Conservation (phyloP, 2,888 invertebrate genomes). For the Lordiphosa andalusiaca region DNA sequence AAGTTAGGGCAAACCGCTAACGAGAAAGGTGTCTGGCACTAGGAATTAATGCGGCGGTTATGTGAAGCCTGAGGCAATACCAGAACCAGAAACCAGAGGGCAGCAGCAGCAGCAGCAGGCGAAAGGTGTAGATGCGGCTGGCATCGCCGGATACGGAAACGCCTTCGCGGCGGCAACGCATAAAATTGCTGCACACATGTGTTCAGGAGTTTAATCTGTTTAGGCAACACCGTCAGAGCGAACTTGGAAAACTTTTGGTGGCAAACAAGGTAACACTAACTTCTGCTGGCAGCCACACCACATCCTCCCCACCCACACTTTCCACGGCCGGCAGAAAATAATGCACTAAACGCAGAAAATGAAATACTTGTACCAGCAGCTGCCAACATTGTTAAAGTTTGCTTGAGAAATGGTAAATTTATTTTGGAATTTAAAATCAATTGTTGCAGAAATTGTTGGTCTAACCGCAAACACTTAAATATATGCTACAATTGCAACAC, state of each 20-base stretch:
- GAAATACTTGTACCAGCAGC: constrained; percentile 28
- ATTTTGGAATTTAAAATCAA: constrained; percentile 36
- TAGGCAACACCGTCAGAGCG: constrained; percentile 62
- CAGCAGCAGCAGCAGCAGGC: constrained; percentile 1
- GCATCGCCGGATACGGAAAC: constrained; percentile 11
- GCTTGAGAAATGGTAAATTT: constrained; percentile 14
- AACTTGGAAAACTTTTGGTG: constrained; percentile 60
- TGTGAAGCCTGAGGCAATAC: constrained; percentile 39
- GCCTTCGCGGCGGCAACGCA: constrained; percentile 53
- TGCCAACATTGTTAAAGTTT: constrained; percentile 40
- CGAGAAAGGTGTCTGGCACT: constrained; percentile 76
- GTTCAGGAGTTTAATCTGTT: constrained; percentile 70
- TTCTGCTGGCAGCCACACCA: constrained; percentile 56
- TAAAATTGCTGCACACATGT: constrained; percentile 73
- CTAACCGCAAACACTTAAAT: constrained; percentile 33
- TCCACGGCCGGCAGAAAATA: constrained; percentile 29
- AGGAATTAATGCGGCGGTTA: constrained; percentile 73
- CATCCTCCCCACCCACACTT: constrained; percentile 9
- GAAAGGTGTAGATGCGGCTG: not conserved
- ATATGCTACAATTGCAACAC: constrained; percentile 33
- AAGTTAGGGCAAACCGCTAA: constrained; percentile 69
- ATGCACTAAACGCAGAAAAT: constrained; percentile 51
- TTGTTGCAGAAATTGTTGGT: constrained; percentile 11
- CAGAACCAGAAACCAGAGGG: constrained; percentile 21
- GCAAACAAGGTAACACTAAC: constrained; percentile 71